Evolutionary conservation across 2,888 invertebrate genomes (phyloP).

Genomic region (Lepeophtheirus nordmannii): DNA sequence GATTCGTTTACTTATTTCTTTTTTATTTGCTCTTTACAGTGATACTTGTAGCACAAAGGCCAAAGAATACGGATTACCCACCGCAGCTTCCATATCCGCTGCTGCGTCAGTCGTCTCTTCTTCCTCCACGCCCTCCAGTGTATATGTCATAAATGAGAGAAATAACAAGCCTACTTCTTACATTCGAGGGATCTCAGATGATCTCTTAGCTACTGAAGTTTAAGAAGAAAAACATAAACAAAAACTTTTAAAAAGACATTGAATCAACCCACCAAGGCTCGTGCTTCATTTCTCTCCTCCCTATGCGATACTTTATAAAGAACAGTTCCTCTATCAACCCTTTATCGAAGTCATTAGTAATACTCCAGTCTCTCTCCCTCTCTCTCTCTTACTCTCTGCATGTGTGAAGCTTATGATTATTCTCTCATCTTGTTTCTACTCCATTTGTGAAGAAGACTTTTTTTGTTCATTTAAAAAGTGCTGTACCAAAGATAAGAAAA

Average conservation of each 20-base stretch:
- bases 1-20: not conserved
- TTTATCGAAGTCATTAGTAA: not conserved
- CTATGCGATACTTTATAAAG: not conserved
- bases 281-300: not conserved
- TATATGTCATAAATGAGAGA: not conserved
- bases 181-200: not conserved
- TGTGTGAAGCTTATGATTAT: not conserved
- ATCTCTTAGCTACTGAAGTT: constrained; percentile 12
- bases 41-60: constrained; percentile 3
- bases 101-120: not conserved
- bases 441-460: no score
- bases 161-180: not conserved
- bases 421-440: not conserved
- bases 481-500: not conserved
- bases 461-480: no score
- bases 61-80: constrained; percentile 16
- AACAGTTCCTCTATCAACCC: not conserved
- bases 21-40: constrained; percentile 14
- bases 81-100: constrained; percentile 13
- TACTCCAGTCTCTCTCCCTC: not conserved
- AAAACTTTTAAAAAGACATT: not conserved
- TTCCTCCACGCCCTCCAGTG: not conserved
- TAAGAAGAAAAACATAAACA: not conserved
- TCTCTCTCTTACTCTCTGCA: not conserved
- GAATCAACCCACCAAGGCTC: constrained; percentile 2